These are phyloP conservation scores for Syngnathoides biaculeatus DNA, from an alignment of 2,113 vertebrate species.

Conservation along the genomic window DNA sequence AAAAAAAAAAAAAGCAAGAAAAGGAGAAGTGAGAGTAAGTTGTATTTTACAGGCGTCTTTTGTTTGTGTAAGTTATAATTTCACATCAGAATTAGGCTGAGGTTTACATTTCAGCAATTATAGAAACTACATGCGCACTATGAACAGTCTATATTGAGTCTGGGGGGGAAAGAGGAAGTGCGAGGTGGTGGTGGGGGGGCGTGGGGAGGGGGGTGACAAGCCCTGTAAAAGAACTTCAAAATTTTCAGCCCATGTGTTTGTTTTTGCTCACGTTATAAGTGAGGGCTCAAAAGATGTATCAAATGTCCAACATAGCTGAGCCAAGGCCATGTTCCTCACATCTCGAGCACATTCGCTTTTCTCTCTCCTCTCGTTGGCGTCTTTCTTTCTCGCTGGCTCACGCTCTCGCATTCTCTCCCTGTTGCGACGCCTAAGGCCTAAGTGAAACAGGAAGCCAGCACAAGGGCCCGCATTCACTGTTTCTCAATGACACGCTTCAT, in stretches of 20 bases:
- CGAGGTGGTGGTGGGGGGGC: too few relatives aligned
- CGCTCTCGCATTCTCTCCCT: slow-evolving; percentile 64
- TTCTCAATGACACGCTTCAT: slow-evolving; percentile 75
- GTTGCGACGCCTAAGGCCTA: slow-evolving; percentile 66
- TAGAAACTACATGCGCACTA: slow-evolving; percentile 64
- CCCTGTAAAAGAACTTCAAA: slow-evolving; percentile 62
- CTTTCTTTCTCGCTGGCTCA: slow-evolving; percentile 56
- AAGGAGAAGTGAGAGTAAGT: slow-evolving; percentile 56
- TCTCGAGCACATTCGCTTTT: slow-evolving; percentile 62
- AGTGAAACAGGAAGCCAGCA: slow-evolving; percentile 72
- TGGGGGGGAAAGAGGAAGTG: slow-evolving; percentile 45
- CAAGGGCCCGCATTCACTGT: slow-evolving; percentile 72
- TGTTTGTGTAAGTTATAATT: slow-evolving; percentile 73
- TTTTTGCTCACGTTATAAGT: slow-evolving; percentile 76
- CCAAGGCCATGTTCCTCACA: slow-evolving; percentile 68
- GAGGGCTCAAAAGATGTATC: slow-evolving; percentile 76
- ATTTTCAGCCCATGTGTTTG: slow-evolving; percentile 75
- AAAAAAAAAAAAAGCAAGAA: slow-evolving; percentile 30
- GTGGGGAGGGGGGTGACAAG: slow-evolving; percentile 27
- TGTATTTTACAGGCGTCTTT: slow-evolving; percentile 54
- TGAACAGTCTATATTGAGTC: slow-evolving; percentile 74
- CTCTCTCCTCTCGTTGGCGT: slow-evolving; percentile 54
- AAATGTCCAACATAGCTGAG: slow-evolving; percentile 71
- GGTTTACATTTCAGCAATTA: slow-evolving; percentile 74
- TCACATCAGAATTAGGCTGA: slow-evolving; percentile 62